Conservation (phyloP, 2,797 vertebrate genomes). For the Clarias pachynema region DNA sequence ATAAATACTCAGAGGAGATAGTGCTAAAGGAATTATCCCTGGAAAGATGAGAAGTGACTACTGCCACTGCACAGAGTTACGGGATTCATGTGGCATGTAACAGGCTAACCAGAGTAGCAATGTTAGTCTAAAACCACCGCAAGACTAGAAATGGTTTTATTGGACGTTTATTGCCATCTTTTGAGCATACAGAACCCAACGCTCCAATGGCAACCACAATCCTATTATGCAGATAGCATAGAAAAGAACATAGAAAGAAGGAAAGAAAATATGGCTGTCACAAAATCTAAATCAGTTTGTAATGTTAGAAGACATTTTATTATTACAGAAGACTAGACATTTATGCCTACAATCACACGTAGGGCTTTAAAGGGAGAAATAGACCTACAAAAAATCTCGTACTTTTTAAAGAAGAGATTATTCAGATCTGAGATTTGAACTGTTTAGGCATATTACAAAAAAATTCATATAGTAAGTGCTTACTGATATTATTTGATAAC, state of each 20-base stretch:
- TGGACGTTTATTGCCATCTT: background rate
- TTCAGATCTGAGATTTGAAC: background rate
- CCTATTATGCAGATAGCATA: background rate
- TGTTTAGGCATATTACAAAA: background rate
- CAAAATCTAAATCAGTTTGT: background rate
- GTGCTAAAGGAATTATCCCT: background rate
- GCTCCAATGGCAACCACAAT: background rate
- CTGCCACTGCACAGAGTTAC: background rate
- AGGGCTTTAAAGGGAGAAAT: background rate
- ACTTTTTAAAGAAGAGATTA: background rate
- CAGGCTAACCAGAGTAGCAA: background rate
- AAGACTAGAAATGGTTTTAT: background rate
- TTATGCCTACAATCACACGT: background rate
- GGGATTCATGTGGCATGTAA: background rate
- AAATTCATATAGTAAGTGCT: background rate
- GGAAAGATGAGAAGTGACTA: background rate
- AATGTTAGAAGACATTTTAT: background rate
- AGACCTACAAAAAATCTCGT: background rate
- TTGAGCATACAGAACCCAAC: background rate
- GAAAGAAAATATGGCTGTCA: background rate
- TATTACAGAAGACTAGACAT: background rate
- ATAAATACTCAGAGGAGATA: background rate
- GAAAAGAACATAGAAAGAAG: background rate
- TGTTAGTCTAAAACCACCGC: background rate
- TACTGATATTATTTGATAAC: background rate